These are phyloP conservation scores for Eupithecia tripunctaria DNA, from an alignment of 2,888 invertebrate species.

Conservation along the genomic window DNA sequence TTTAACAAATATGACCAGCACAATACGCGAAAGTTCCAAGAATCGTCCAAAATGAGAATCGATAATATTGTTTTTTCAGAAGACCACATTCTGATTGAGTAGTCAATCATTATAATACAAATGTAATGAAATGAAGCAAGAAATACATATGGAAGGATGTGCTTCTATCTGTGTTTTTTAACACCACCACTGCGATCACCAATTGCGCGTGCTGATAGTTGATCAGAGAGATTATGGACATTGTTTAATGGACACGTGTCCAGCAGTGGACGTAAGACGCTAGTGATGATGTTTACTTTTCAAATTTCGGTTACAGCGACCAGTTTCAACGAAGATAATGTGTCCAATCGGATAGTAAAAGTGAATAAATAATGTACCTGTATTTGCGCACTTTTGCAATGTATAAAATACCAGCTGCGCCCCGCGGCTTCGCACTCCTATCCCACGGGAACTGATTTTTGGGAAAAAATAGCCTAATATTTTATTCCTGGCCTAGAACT, in stretches of 20 bases:
- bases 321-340: background rate
- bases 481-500: no score
- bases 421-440: no score
- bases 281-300: background rate
- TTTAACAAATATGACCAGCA: no score
- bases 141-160: background rate
- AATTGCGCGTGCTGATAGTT: no score
- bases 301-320: background rate
- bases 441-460: no score
- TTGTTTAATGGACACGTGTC: background rate
- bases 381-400: background rate
- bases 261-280: no score
- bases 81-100: background rate
- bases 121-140: no score
- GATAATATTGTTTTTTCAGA: background rate
- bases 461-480: no score
- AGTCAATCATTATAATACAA: background rate
- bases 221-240: no score
- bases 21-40: no score
- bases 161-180: background rate
- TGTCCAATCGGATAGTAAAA: background rate
- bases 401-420: background rate
- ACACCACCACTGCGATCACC: background rate
- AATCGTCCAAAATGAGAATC: background rate
- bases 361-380: background rate